A percentile compares a stretch with the other conserved stretches of the same genome.
These are phyloP conservation scores for Apotomis betuletana DNA, from an alignment of 2,888 invertebrate genomes.

Conservation along the genomic window DNA sequence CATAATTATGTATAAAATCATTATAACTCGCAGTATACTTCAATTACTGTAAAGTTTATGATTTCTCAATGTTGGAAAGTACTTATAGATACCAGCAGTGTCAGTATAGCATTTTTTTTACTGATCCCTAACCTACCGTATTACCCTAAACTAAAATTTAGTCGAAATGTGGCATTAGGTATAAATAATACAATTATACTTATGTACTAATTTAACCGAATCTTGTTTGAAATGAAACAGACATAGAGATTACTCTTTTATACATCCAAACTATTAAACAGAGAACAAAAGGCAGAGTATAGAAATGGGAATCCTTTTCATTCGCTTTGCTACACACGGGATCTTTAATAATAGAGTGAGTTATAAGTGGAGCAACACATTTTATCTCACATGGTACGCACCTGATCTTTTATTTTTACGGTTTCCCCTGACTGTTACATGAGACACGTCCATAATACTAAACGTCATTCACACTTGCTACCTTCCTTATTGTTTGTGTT, in stretches of 20 bases:
- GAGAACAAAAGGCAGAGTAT: conserved; percentile 31
- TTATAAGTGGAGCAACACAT: conserved; percentile 53
- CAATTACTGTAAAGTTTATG: too few relatives aligned
- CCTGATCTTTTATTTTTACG: conserved; percentile 61
- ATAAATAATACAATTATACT: too few relatives aligned
- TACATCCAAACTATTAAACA: conserved; percentile 31
- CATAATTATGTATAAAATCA: too few relatives aligned
- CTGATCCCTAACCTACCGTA: too few relatives aligned
- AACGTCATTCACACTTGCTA: conserved; percentile 51
- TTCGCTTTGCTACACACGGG: conserved; percentile 42
- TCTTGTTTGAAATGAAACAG: neutral
- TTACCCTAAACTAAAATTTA: too few relatives aligned
- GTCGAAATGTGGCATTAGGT: too few relatives aligned
- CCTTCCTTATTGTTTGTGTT: conserved; percentile 45
- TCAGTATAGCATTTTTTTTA: too few relatives aligned
- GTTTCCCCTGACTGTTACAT: conserved; percentile 53
- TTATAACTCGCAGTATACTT: too few relatives aligned
- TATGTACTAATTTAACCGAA: neutral
- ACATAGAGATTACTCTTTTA: neutral
- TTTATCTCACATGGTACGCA: conserved; percentile 51
- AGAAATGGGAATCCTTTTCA: conserved; percentile 42
- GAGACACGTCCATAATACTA: conserved; percentile 56
- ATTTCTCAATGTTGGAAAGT: too few relatives aligned
- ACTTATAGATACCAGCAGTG: too few relatives aligned
- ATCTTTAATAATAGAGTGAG: conserved; percentile 51